Evolutionary conservation across 2,888 invertebrate genomes (phyloP), one percentile per base, ranked within the genome.

Genomic region (Ormyrus pomaceus): DNA sequence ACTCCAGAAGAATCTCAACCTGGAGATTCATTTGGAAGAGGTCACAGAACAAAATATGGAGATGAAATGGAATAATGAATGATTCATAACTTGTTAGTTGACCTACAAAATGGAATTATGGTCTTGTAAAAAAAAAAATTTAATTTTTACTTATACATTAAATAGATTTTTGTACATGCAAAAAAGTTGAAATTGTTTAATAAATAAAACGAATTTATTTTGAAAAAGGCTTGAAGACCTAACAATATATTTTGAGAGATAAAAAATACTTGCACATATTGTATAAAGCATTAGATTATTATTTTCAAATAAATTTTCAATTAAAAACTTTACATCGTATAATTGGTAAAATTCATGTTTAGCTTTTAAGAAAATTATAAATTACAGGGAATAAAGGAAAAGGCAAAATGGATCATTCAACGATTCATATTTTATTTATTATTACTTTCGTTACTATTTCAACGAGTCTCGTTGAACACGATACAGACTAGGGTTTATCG

Each of bases 401-500:
- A 74, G 61, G 46, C 64, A 56, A 61, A 56, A 59, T 69, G 59
- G 13, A 71, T 78, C 50, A 73, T 82, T 78, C 56, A 82, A 82
- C 80, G 80, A 80, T 82, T 81, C 56, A 70, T 79, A 77, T 79
- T 82, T 81, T 80, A 82, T 82, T 82, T 81, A 82, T 80, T 82
- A 80, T 82, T 81, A 81, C 56, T 79, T 80, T 81, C 74, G 61
- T 82, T 81, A 80, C 79, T 82, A 81, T 77, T 78, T 80, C 82
- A 82, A 82, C 82, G 82, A 82, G 46, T 82, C 73, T 81, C 78
- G 82, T 81, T 81, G 80, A 82, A 78, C 77, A 82, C 80, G 82
- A 81, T 82, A 82, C 81, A 82, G 82, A 82, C 82, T 82, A 82
- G 82, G 79, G 77, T 82, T 82, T 77, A 82, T 82, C 82, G 78